Evolutionary conservation across 2,888 invertebrate genomes (phyloP).

Genomic region (Agapetus fuscipes): DNA sequence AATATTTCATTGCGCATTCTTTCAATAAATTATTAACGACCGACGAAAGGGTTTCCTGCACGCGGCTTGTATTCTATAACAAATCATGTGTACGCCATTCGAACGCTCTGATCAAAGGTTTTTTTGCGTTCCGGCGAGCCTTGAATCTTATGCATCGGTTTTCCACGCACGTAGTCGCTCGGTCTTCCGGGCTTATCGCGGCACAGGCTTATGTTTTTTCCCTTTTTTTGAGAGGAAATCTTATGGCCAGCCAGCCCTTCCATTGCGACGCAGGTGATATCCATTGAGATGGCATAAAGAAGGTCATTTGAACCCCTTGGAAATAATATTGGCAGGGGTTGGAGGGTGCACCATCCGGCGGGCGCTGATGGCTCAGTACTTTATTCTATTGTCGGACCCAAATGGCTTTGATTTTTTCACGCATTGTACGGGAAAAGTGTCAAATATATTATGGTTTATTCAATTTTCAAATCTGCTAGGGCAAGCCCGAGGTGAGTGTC

Average conservation of each 20-base stretch:
- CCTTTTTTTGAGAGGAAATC: constrained; percentile 12
- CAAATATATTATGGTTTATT: too few species aligned
- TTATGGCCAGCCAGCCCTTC: constrained; percentile 4
- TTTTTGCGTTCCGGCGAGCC: constrained; percentile 5
- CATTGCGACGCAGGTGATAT: constrained; percentile 19
- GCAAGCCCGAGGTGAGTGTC: too few species aligned
- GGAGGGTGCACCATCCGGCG: constrained; percentile 9
- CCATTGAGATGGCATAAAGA: constrained; percentile 21
- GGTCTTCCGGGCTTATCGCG: constrained; percentile 16
- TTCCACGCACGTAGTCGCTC: constrained; percentile 15
- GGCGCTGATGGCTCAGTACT: constrained; percentile 4
- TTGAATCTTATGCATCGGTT: constrained; percentile 6
- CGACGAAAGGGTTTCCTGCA: too few species aligned
- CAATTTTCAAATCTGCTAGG: background rate
- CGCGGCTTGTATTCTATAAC: constrained; percentile 7
- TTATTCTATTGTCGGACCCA: constrained; percentile 8
- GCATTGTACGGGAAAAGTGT: too few species aligned
- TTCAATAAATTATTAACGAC: too few species aligned
- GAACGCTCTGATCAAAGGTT: constrained; percentile 13
- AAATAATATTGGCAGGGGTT: constrained; percentile 19
- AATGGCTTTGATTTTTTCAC: constrained; percentile 8
- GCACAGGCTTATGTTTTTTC: constrained; percentile 16
- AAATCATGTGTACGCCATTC: constrained; percentile 12
- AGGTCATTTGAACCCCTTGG: constrained; percentile 19
- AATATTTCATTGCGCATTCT: too few species aligned